phyloP scores from a whole-genome alignment of 2,888 invertebrate species.

The Cantharis rustica region DNA sequence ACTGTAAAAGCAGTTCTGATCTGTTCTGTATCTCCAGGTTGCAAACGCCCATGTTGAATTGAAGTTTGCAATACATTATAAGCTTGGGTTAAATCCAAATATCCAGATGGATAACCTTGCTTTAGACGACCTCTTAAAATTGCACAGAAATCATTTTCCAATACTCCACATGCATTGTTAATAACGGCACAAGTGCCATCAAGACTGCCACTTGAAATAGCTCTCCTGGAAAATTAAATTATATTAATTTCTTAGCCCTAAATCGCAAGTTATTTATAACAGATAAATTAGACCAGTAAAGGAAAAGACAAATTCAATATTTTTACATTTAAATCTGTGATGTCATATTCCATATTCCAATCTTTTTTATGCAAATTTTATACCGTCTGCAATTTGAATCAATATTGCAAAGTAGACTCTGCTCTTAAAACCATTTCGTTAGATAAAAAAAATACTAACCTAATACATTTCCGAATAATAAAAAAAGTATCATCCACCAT shows the following conservation, averaged over 20 bases:
- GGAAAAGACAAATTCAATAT: too few species aligned
- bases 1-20: constrained; percentile 79
- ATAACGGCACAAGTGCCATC: constrained; percentile 97
- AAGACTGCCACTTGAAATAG: constrained; percentile 87
- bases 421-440: too few species aligned
- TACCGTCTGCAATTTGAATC: too few species aligned
- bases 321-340: too few species aligned
- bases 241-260: background rate
- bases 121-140: constrained; percentile 75
- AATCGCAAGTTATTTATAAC: too few species aligned
- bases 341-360: too few species aligned
- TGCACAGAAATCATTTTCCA: constrained; percentile 84
- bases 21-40: constrained; percentile 79
- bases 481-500: constrained; percentile 98
- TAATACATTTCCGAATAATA: constrained; percentile 92
- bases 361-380: too few species aligned
- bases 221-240: constrained; percentile 64
- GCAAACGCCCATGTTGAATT: constrained; percentile 79
- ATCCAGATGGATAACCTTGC: constrained; percentile 79
- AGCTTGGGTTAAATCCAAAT: constrained; percentile 78
- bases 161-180: constrained; percentile 85
- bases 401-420: too few species aligned
- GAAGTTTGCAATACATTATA: constrained; percentile 82
- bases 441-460: constrained; percentile 57
- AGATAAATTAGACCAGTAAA: too few species aligned